A percentile compares a stretch with the other conserved stretches of the same genome.
Evolutionary conservation across 1,140 invertebrate species (phyloP).

Genomic region (Lycorma delicatula): DNA sequence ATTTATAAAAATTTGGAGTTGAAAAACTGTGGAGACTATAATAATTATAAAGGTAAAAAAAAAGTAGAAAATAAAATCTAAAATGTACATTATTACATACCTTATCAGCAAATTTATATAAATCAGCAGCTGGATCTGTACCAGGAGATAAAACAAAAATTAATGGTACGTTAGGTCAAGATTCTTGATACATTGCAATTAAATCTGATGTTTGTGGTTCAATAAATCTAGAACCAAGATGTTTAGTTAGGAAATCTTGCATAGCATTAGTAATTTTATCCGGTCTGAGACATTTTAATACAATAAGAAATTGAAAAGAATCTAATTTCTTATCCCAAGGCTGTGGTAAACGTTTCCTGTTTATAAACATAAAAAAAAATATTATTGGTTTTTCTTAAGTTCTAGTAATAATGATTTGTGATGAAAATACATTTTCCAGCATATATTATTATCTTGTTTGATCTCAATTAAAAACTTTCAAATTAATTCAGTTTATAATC

Average conservation of each 20-base stretch:
- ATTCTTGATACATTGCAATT: slow-evolving; percentile 52
- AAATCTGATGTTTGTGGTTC: slow-evolving; percentile 59
- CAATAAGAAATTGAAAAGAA: slow-evolving; percentile 56
- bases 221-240: slow-evolving; percentile 54
- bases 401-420: too few species aligned
- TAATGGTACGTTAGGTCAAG: slow-evolving; percentile 49
- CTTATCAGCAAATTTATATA: slow-evolving; percentile 55
- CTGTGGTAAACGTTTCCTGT: background rate
- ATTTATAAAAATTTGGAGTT: too few species aligned
- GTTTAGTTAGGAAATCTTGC: slow-evolving; percentile 48
- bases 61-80: too few species aligned
- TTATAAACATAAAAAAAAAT: background rate
- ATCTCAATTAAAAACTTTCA: too few species aligned
- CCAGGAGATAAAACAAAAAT: slow-evolving; percentile 63
- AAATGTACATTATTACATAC: too few species aligned
- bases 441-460: too few species aligned
- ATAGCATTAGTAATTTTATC: slow-evolving; percentile 61
- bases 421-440: too few species aligned
- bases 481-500: too few species aligned
- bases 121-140: slow-evolving; percentile 56
- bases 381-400: too few species aligned
- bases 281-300: slow-evolving; percentile 60
- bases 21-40: too few species aligned
- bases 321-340: slow-evolving; percentile 40
- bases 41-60: too few species aligned